phyloP scores from a whole-genome alignment of 2,888 invertebrate genomes.

The Thalpophila matura region DNA sequence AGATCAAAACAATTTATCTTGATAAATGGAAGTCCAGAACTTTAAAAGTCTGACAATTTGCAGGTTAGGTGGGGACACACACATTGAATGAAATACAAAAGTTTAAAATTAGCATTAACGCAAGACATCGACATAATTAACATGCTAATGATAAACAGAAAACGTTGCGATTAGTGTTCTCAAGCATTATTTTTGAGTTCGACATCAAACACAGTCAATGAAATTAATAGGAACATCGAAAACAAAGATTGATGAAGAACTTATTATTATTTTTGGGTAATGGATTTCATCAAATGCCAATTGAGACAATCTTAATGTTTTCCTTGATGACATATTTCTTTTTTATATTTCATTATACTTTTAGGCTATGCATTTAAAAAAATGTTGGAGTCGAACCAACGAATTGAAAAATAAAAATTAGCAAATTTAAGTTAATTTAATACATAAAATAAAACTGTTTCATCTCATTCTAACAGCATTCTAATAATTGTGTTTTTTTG shows the following conservation, averaged over 20 bases:
- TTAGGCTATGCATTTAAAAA: too few species aligned
- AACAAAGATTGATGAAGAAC: conserved; percentile 18
- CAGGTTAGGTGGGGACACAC: conserved; percentile 43
- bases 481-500: too few species aligned
- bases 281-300: neutral
- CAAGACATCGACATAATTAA: conserved; percentile 68
- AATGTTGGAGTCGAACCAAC: conserved; percentile 13
- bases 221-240: conserved; percentile 31
- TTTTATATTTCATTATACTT: too few species aligned
- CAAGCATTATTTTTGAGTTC: conserved; percentile 60
- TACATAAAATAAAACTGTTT: neutral
- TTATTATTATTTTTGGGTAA: neutral
- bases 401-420: neutral
- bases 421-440: neutral
- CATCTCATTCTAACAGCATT: too few species aligned
- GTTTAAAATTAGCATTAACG: conserved; percentile 62
- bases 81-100: conserved; percentile 56
- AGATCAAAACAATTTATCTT: too few species aligned
- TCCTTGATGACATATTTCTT: neutral
- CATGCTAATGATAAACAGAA: conserved; percentile 73
- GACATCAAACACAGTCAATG: conserved; percentile 57
- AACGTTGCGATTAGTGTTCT: conserved; percentile 61
- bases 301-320: neutral
- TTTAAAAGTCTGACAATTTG: conserved; percentile 57
- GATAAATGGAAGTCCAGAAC: too few species aligned